A percentile compares a stretch with the other conserved stretches of the same genome.
phyloP scores from a whole-genome alignment of 2,113 vertebrate species.

The Thalassarche chlororhynchos region DNA sequence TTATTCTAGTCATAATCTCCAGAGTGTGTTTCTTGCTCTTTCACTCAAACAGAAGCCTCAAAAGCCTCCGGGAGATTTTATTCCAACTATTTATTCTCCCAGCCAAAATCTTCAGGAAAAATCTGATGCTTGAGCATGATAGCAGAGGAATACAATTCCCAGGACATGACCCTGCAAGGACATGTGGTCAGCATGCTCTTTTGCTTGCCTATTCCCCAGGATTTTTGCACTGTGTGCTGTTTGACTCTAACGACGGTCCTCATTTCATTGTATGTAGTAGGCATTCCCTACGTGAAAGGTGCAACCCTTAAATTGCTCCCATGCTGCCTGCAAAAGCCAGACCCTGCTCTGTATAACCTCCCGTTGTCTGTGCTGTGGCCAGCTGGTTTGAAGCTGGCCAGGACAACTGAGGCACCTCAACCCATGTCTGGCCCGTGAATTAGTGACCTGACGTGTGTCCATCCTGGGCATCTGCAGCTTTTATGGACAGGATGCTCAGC shows the following conservation, averaged over 20 bases:
- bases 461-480: not conserved
- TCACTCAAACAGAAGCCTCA: not conserved
- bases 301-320: not conserved
- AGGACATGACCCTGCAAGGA: not conserved
- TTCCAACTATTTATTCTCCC: not conserved
- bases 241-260: not conserved
- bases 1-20: not conserved
- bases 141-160: conserved; percentile 60
- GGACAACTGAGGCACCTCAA: not conserved
- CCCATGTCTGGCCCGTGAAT: not conserved
- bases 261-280: conserved; percentile 5
- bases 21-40: not conserved
- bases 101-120: not conserved
- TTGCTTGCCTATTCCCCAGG: conserved; percentile 5
- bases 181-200: conserved; percentile 55
- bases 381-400: not conserved
- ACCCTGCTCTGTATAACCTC: not conserved
- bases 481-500: not conserved
- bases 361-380: not conserved
- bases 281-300: not conserved
- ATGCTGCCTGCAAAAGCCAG: not conserved
- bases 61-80: not conserved
- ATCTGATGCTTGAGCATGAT: not conserved
- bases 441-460: not conserved
- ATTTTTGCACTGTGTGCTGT: conserved; percentile 20